Base-by-base conservation (phyloP, 2,797 vertebrate species). In the Melanogrammus aeglefinus region DNA sequence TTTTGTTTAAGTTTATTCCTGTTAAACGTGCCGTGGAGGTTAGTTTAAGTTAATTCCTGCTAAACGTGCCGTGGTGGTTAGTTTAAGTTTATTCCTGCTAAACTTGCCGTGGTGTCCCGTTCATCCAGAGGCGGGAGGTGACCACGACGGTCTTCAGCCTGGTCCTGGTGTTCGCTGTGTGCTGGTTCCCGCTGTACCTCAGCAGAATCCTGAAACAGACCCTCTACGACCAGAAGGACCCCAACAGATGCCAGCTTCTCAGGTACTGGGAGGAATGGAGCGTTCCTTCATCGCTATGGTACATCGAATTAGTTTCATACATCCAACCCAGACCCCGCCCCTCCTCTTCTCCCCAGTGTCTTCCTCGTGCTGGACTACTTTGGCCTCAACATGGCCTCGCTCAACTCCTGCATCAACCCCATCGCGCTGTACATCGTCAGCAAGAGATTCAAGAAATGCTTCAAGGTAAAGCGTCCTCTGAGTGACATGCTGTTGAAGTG, bases 321-420 rank as follows among this genome's bases (percentile, higher is more conserved):
- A 3, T 13, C 51, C 80, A 18, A 24, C 75, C 51, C 33, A 66
- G n/a, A 33, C 33, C 78, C 74, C 76, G 38, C 36, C 36, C 38
- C 78, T 1, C 69, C 31, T 66, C 71, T 27, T 33, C 0, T n/a
- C 31, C 69, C 80, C 88, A 98, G 97, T 82, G 93, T 94, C 88
- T 95, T 98, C 72, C 94, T 99, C 35, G 90, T 97, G 14, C 87
- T 98, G 87, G 96, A 97, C 88, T 97, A 98, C 84, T 95, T 98
- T 6, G 96, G 96, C 76, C 96, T 98, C 77, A 99, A 97, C 73
- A 96, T 96, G 96, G 96, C 97, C n/a, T 96, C 97, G 0, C 82
- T 97, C 89, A 98, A 98, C 92, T 98, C 97, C 0, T 98, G 97
- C 91, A 96, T 98, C 90, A 98, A 98, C 88, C 97, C 97, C 0